phyloP scores from a whole-genome alignment of 2,797 vertebrate species.

The Cichlasoma orientale region DNA sequence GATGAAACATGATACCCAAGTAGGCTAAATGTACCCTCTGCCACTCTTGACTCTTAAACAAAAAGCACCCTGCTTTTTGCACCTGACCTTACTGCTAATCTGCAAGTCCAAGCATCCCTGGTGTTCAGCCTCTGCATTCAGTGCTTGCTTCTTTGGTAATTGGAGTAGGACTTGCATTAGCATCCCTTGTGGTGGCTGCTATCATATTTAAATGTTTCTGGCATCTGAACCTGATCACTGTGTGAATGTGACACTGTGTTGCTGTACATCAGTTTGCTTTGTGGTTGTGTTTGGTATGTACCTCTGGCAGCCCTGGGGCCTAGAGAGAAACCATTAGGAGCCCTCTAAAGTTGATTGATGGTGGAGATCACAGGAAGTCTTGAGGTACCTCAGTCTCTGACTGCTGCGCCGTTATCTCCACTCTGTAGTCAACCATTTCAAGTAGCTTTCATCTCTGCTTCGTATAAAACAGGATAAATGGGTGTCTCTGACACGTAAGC shows the following conservation, averaged over 20 bases:
- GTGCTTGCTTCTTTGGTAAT: constrained; percentile 42
- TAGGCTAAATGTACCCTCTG: constrained; percentile 57
- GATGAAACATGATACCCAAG: constrained; percentile 64
- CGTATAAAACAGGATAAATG: constrained; percentile 32
- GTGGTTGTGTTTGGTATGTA: constrained; percentile 65
- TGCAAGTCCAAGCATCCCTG: constrained; percentile 56
- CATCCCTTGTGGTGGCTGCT: constrained; percentile 20
- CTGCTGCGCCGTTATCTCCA: constrained; percentile 55
- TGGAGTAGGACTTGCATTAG: constrained; percentile 45
- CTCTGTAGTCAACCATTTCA: constrained; percentile 45
- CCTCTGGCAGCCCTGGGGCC: constrained; percentile 67
- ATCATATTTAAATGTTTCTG: constrained; percentile 65
- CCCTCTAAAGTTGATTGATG: constrained; percentile 79
- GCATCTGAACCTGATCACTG: constrained; percentile 48
- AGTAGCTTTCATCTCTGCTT: constrained; percentile 41
- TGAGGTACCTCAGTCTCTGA: constrained; percentile 64
- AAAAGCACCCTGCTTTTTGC: constrained; percentile 51
- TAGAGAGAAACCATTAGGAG: constrained; percentile 75
- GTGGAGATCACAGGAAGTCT: constrained; percentile 69
- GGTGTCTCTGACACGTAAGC: constrained; percentile 10
- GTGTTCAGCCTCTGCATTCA: constrained; percentile 25
- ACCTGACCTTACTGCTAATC: constrained; percentile 66
- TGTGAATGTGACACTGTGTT: constrained; percentile 58
- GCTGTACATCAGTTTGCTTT: constrained; percentile 61
- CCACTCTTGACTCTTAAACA: constrained; percentile 61